Conservation (phyloP, 2,888 invertebrate species). For the Macrosoma leucophasiata region DNA sequence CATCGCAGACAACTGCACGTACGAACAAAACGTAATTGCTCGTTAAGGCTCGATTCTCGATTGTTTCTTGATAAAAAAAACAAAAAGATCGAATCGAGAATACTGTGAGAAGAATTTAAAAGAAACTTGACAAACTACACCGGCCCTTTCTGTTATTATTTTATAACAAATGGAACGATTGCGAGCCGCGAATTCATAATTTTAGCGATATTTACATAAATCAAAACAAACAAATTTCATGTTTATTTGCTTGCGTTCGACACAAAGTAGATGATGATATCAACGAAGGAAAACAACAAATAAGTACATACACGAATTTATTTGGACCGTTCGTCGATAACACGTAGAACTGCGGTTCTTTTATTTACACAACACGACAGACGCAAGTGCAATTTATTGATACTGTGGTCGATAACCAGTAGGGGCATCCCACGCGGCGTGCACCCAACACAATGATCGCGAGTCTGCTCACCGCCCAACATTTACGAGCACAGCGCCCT, state of each 20-base stretch:
- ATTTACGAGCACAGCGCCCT: conserved; percentile 49
- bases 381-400: conserved; percentile 72
- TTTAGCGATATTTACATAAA: conserved; percentile 21
- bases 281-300: conserved; percentile 51
- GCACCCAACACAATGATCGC: conserved; percentile 39
- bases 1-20: conserved; percentile 42
- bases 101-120: conserved; percentile 42
- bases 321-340: conserved; percentile 66
- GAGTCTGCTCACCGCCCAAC: conserved; percentile 36
- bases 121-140: conserved; percentile 20
- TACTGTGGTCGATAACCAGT: conserved; percentile 67
- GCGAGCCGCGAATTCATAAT: conserved; percentile 12
- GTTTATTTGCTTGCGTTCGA: conserved; percentile 23
- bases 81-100: conserved; percentile 42
- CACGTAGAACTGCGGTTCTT: conserved; percentile 53
- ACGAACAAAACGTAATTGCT: conserved; percentile 68
- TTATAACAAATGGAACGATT: conserved; percentile 28
- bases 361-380: conserved; percentile 63
- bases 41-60: conserved; percentile 63
- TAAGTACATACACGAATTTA: conserved; percentile 65
- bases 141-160: conserved; percentile 31
- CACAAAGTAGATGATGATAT: conserved; percentile 56
- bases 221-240: conserved; percentile 24
- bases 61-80: conserved; percentile 68
- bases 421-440: conserved; percentile 63